Base-by-base conservation (phyloP, 2,888 invertebrate species). In the Pheosia tremula region DNA sequence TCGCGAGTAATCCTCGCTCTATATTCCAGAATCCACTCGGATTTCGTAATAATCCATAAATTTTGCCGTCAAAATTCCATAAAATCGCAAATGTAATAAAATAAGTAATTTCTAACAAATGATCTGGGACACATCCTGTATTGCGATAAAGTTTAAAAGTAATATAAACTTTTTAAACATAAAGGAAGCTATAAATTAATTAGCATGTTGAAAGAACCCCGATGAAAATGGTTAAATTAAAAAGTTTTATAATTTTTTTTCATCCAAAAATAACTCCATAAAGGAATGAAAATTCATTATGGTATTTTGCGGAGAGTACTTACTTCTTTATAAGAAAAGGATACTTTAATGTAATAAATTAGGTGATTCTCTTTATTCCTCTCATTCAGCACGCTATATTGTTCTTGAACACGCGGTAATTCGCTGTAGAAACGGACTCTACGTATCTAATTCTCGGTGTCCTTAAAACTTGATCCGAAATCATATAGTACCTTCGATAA, bases 41-140 rank as follows among this genome's bases (percentile, higher is more conserved):
- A 74, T 71, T 64, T 56, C 59, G 58, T 67, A 69, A 67, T 72
- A 65, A 43, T 60, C 69, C 58, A 69, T 75, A 69, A 77, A 75
- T 77, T 75, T 72, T 66, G 62, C 59, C 65, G 72, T 69, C 66
- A 72, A 69, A 69, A 68, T 69, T 77, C 61, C 67, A 77, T 77
- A 75, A 65, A 64, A 67, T 69, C 68, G 59, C 55, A 38, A 52
- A 47, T 45, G 69, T 66, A 64, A 74, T 75, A 77, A 74, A 74
- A 60, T 66, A 64, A 50, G 41, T 55, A 0, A 54, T 63, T 63
- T 63, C 64, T 59, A 63, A 68, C 68, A 74, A 77, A 57, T 56
- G 71, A 67, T 60, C 13, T 57, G 2, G 5, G 54, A n/a, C 24
- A 52, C 7, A 36, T 52, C 7, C 10, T 9, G 36, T 10, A 10